Evolutionary conservation across 2,113 vertebrate species (phyloP).

Genomic region (Gymnarchus niloticus): DNA sequence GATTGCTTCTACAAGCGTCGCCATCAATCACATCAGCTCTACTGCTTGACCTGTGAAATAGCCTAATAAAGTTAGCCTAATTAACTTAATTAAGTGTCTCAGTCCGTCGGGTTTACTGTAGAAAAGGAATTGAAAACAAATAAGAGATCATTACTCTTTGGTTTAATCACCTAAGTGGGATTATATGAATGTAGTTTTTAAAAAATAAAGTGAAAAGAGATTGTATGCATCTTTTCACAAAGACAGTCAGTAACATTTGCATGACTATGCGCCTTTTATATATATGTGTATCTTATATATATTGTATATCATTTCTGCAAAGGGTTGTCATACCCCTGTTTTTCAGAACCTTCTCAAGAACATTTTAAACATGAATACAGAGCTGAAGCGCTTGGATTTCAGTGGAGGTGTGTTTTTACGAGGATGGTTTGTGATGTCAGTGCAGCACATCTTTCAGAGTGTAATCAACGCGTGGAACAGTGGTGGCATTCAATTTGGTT

Average conservation of each 20-base stretch:
- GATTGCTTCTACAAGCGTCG: constrained; percentile 71
- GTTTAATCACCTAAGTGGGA: background rate
- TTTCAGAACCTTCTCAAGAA: background rate
- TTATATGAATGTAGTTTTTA: background rate
- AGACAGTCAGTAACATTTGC: no score
- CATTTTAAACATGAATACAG: background rate
- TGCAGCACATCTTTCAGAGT: background rate
- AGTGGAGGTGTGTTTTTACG: background rate
- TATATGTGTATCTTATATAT: background rate
- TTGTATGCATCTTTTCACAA: no score
- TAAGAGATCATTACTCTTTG: constrained; percentile 70
- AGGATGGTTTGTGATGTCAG: background rate
- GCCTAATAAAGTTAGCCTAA: constrained; percentile 83
- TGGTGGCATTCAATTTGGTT: background rate
- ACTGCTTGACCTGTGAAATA: constrained; percentile 73
- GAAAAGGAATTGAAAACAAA: constrained; percentile 76
- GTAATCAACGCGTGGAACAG: background rate
- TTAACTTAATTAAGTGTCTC: constrained; percentile 83
- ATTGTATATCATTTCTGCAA: background rate
- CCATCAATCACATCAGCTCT: constrained; percentile 75
- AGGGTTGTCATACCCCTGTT: background rate
- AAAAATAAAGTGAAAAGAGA: background rate
- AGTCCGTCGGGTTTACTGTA: constrained; percentile 69
- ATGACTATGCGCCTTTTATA: no score
- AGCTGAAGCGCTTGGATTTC: background rate